These are phyloP conservation scores for Tarsius wallacei DNA, from an alignment of 2,797 vertebrate genomes.

Conservation along the genomic window DNA sequence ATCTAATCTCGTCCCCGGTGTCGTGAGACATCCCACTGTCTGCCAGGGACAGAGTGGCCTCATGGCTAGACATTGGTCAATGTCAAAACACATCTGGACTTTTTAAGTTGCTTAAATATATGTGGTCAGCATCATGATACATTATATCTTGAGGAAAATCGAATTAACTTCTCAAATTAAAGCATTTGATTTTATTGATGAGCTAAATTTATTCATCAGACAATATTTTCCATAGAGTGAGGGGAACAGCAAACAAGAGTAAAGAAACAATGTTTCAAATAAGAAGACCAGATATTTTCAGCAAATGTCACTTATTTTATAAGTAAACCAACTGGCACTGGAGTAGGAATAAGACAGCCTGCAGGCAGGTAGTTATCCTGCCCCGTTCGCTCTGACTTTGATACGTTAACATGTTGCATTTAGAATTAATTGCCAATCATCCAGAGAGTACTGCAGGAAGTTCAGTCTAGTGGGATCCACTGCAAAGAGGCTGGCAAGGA, in stretches of 20 bases:
- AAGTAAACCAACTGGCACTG: neutral
- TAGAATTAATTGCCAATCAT: accelerated
- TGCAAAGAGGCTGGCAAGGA: neutral
- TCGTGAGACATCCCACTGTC: neutral
- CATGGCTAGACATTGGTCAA: neutral
- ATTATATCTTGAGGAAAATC: neutral
- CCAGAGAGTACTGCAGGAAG: neutral
- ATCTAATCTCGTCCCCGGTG: neutral
- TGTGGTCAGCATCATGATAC: neutral
- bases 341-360: neutral
- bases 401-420: no score
- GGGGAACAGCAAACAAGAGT: neutral
- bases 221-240: neutral
- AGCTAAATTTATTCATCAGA: neutral
- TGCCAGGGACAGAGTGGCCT: accelerated
- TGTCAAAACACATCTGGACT: neutral
- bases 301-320: neutral
- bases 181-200: neutral
- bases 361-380: accelerated
- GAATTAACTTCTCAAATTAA: neutral
- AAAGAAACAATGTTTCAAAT: neutral
- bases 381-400: neutral
- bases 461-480: neutral
- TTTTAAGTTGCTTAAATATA: neutral
- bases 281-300: neutral